Conservation (phyloP, 1,140 invertebrate genomes). For the Leptinotarsa undecemlineata region DNA sequence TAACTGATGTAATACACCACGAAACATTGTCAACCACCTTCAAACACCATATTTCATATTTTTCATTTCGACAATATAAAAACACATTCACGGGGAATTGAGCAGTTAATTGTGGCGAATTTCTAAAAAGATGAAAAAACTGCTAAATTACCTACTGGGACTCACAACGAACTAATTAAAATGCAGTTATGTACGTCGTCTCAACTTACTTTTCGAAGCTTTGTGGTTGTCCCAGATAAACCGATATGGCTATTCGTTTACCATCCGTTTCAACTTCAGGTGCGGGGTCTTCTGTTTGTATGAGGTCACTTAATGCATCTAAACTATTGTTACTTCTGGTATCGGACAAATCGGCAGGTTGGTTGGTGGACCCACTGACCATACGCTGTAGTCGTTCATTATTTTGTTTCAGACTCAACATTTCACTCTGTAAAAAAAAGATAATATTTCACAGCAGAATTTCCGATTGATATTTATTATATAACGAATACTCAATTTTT, state of each 20-base stretch:
- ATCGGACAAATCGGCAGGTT: conserved; percentile 47
- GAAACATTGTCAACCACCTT: no score
- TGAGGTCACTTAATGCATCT: conserved; percentile 49
- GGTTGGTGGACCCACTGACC: conserved; percentile 62
- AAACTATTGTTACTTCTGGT: conserved; percentile 46
- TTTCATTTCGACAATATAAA: no score
- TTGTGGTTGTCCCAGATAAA: conserved; percentile 81
- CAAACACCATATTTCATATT: no score
- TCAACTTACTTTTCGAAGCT: conserved; percentile 70
- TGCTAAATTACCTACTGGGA: not conserved
- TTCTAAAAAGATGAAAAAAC: not conserved
- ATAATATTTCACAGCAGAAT: no score
- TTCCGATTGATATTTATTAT: no score
- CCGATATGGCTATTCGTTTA: conserved; percentile 81
- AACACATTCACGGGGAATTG: no score
- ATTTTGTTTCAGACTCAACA: conserved; percentile 94
- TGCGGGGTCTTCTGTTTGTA: conserved; percentile 62
- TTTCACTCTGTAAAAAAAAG: conserved; percentile 78
- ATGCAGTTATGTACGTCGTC: not conserved
- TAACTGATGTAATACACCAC: no score
- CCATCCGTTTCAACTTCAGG: conserved; percentile 77
- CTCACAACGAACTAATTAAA: not conserved
- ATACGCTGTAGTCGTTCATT: conserved; percentile 91
- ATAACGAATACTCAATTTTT: no score
- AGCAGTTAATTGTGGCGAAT: no score